Conservation (phyloP, 2,888 invertebrate species). For the Clusia tigrina region DNA sequence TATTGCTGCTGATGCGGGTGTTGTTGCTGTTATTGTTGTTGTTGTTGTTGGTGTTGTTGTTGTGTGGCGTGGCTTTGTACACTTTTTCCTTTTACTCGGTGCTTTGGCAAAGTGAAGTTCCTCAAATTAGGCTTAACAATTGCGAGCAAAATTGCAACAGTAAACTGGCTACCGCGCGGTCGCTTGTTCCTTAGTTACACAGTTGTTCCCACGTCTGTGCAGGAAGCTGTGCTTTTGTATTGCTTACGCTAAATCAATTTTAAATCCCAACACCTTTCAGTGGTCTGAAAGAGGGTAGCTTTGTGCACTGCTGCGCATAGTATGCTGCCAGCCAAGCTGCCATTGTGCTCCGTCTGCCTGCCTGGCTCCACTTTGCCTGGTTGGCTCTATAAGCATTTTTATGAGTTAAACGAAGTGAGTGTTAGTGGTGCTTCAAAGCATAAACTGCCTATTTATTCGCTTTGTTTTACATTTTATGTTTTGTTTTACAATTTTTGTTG, state of each 20-base stretch:
- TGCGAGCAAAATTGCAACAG: not conserved
- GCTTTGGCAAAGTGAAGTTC: too few relatives aligned
- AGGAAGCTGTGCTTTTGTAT: conserved; percentile 24
- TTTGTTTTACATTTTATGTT: conserved; percentile 22
- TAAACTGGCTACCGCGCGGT: conserved; percentile 3
- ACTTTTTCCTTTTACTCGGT: too few relatives aligned
- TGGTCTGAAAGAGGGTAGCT: not conserved
- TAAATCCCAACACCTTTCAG: conserved; percentile 39
- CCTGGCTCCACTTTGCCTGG: conserved; percentile 20
- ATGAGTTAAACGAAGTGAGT: conserved; percentile 53
- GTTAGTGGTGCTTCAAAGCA: not conserved
- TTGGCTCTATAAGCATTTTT: conserved; percentile 48
- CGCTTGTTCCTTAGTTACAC: conserved; percentile 48
- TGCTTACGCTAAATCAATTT: conserved; percentile 59
- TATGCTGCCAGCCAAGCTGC: too few relatives aligned
- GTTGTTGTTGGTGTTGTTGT: too few relatives aligned
- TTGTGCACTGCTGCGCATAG: conserved; percentile 3
- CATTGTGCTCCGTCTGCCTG: not conserved
- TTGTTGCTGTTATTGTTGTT: too few relatives aligned
- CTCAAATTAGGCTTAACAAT: too few relatives aligned
- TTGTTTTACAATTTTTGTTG: conserved; percentile 18
- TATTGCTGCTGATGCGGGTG: too few relatives aligned
- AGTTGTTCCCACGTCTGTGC: not conserved
- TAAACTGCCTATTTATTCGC: conserved; percentile 25
- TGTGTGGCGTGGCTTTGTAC: too few relatives aligned